A percentile compares a stretch with the other conserved stretches of the same genome.
Evolutionary conservation across 2,797 vertebrate genomes (phyloP).

Genomic region (Threskiornis aethiopicus): DNA sequence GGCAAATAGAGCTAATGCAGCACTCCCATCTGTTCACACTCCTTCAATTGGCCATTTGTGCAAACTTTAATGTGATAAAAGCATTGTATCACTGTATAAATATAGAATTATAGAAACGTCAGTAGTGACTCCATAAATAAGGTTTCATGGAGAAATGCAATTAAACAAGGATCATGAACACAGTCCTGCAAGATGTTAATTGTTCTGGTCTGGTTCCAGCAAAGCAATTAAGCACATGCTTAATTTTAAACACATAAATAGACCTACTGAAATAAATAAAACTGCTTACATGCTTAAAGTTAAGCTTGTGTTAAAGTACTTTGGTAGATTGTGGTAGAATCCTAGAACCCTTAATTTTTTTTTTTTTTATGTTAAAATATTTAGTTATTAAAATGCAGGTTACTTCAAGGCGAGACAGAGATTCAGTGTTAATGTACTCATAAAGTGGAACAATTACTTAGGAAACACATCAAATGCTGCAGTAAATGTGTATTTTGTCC

Average conservation of each 20-base stretch:
- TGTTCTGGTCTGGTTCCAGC: constrained; percentile 33
- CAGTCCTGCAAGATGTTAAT: constrained; percentile 35
- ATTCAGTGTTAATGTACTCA: not conserved
- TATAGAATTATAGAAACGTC: constrained; percentile 56
- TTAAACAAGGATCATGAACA: constrained; percentile 48
- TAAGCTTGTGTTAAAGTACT: not conserved
- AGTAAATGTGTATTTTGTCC: not conserved
- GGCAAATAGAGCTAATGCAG: constrained; percentile 70
- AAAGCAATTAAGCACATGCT: constrained; percentile 54
- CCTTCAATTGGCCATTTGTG: constrained; percentile 63
- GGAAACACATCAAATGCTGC: not conserved
- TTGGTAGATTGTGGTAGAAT: not conserved
- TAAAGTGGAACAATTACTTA: not conserved
- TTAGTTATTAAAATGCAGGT: not conserved
- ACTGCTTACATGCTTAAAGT: constrained; percentile 2
- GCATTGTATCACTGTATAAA: constrained; percentile 70
- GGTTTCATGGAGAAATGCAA: constrained; percentile 52
- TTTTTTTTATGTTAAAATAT: not conserved
- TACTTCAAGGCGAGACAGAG: not conserved
- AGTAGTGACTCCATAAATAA: constrained; percentile 55
- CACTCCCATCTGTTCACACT: constrained; percentile 71
- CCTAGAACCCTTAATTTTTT: not conserved
- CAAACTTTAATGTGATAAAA: constrained; percentile 68
- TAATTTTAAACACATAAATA: constrained; percentile 55
- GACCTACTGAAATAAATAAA: constrained; percentile 20